Conservation (phyloP, 1,140 invertebrate species). For the Drosophila elegans region DNA sequence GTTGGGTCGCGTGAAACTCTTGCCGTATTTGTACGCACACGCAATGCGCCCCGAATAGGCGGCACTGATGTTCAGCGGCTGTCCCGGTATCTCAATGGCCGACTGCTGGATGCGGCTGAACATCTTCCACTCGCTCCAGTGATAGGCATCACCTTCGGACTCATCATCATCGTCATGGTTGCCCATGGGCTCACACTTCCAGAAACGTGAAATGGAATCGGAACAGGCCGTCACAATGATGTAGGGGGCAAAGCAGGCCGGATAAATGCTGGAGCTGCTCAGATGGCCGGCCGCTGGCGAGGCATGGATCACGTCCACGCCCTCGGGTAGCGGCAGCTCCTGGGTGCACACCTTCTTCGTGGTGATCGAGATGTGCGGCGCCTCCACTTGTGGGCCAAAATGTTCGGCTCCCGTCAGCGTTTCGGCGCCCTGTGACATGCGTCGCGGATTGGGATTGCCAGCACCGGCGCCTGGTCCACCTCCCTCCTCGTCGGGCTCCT, state of each 20-base stretch:
- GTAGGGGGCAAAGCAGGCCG: constrained; percentile 98
- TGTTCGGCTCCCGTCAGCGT: constrained; percentile 54
- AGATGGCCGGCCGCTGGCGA: constrained; percentile 97
- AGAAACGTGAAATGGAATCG: constrained; percentile 92
- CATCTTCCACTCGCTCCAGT: constrained; percentile 96
- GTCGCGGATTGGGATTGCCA: constrained; percentile 32
- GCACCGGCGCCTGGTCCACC: constrained; percentile 21
- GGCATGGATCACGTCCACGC: constrained; percentile 96
- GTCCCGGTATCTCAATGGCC: constrained; percentile 93
- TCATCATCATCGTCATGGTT: constrained; percentile 3
- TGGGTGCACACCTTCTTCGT: constrained; percentile 93
- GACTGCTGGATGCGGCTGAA: constrained; percentile 93
- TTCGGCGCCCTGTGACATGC: constrained; percentile 68
- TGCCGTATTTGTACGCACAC: constrained; percentile 97
- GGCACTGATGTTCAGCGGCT: constrained; percentile 96
- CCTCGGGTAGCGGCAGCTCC: constrained; percentile 93
- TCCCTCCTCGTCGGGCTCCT: constrained; percentile 90
- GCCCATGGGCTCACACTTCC: constrained; percentile 89
- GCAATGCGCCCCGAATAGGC: constrained; percentile 98
- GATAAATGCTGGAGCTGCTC: constrained; percentile 99
- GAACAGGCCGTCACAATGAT: constrained; percentile 97
- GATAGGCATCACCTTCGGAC: constrained; percentile 88
- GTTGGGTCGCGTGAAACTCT: constrained; percentile 92
- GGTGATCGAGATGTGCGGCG: constrained; percentile 88
- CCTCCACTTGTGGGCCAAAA: constrained; percentile 66